Evolutionary conservation across 1,140 invertebrate species (phyloP).

Genomic region (Camponotus pennsylvanicus): DNA sequence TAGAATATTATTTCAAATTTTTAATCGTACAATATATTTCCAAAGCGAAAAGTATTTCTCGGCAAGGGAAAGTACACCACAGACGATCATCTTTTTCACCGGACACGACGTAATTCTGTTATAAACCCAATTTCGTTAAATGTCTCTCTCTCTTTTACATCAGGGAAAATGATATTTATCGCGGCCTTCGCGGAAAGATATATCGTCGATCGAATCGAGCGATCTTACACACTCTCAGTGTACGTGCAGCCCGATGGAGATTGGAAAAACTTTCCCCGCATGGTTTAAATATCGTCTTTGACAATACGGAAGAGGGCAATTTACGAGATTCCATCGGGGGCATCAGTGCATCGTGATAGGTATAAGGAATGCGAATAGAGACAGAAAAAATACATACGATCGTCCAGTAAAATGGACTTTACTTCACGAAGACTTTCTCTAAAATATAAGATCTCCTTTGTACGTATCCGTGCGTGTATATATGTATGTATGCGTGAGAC

Average conservation of each 20-base stretch:
- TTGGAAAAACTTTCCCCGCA: constrained; percentile 68
- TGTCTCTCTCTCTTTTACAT: not conserved
- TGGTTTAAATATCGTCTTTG: constrained; percentile 56
- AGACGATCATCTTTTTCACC: constrained; percentile 29
- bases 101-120: constrained; percentile 27
- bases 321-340: constrained; percentile 56
- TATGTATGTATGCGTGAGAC: not conserved
- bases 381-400: constrained; percentile 21
- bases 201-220: constrained; percentile 36
- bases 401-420: constrained; percentile 55
- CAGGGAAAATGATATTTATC: constrained; percentile 62
- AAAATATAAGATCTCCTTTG: constrained; percentile 30
- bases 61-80: constrained; percentile 18
- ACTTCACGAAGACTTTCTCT: constrained; percentile 54
- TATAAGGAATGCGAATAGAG: constrained; percentile 34
- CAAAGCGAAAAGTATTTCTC: not conserved
- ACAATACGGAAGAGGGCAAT: constrained; percentile 71
- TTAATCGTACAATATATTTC: not conserved
- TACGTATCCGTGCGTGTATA: not conserved
- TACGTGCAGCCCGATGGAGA: constrained; percentile 37
- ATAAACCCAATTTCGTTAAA: constrained; percentile 32
- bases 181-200: constrained; percentile 56
- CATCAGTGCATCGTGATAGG: constrained; percentile 3
- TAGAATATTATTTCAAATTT: not conserved
- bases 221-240: constrained; percentile 19